Evolutionary conservation across 2,888 invertebrate genomes (phyloP).

Genomic region (Sisyra nigra): DNA sequence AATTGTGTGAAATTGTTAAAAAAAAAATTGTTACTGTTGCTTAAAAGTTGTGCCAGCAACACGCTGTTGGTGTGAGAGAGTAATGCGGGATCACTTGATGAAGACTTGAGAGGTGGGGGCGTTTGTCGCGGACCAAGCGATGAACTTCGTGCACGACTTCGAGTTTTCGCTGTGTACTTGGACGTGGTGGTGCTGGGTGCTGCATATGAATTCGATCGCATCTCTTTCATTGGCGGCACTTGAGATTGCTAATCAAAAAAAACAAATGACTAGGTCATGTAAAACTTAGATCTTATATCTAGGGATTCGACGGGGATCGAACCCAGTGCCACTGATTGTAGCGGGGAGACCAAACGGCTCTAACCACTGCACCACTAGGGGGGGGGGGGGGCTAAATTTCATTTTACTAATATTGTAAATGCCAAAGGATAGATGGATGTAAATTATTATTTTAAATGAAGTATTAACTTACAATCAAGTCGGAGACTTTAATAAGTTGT

Average conservation of each 20-base stretch:
- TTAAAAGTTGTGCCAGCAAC: slow-evolving; percentile 68
- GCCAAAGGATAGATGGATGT: too few relatives aligned
- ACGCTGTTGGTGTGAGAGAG: slow-evolving; percentile 48
- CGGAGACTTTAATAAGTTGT: slow-evolving; percentile 3
- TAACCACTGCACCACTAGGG: too few relatives aligned
- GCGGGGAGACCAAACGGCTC: too few relatives aligned
- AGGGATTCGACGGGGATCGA: too few relatives aligned
- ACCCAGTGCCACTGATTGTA: too few relatives aligned
- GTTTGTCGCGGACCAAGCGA: slow-evolving; percentile 31
- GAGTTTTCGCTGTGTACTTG: slow-evolving; percentile 5
- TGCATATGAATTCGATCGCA: not conserved
- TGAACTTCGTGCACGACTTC: slow-evolving; percentile 34
- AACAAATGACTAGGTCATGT: too few relatives aligned
- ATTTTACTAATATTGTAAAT: too few relatives aligned
- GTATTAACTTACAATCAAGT: not conserved
- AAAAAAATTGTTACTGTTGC: slow-evolving; percentile 40
- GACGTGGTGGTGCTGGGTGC: not conserved
- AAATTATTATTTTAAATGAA: too few relatives aligned
- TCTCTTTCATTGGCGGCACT: slow-evolving; percentile 1
- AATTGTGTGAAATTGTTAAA: too few relatives aligned
- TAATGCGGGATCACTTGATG: slow-evolving; percentile 61
- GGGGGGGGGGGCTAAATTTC: too few relatives aligned
- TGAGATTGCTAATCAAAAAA: not conserved
- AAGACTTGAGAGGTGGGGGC: slow-evolving; percentile 49
- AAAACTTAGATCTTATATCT: too few relatives aligned